These are phyloP conservation scores for Stegophylla sp. DNA, from an alignment of 2,888 invertebrate species.

Conservation along the genomic window DNA sequence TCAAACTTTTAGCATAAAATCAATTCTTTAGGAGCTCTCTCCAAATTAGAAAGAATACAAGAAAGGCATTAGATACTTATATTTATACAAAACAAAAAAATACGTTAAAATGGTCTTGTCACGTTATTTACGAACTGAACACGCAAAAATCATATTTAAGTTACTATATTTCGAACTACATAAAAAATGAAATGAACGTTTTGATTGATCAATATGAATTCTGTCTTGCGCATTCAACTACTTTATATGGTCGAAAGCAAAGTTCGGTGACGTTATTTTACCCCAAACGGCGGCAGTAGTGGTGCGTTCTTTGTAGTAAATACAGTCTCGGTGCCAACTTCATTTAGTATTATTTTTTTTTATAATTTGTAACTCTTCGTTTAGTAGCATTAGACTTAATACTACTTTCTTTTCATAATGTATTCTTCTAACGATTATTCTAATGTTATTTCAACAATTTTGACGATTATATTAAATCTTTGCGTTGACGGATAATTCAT, in stretches of 20 bases:
- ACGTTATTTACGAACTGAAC: conserved; percentile 21
- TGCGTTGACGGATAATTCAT: too few species aligned
- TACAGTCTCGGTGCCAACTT: background rate
- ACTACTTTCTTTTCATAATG: too few species aligned
- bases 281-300: conserved; percentile 15
- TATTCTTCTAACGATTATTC: too few species aligned
- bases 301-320: background rate
- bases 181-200: conserved; percentile 15
- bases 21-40: background rate
- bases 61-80: background rate
- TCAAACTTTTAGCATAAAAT: background rate
- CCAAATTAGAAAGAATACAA: background rate
- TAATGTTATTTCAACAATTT: too few species aligned
- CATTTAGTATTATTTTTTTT: background rate
- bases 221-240: conserved; percentile 40
- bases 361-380: background rate
- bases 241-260: conserved; percentile 18
- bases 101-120: conserved; percentile 36
- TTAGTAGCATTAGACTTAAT: too few species aligned
- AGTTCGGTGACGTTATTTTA: conserved; percentile 24
- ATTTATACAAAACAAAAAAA: background rate
- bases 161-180: conserved; percentile 4
- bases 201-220: conserved; percentile 45
- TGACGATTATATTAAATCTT: too few species aligned
- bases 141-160: conserved; percentile 37